Base-by-base conservation (phyloP, 2,888 invertebrate genomes). In the Brachynemurus nebulosus region DNA sequence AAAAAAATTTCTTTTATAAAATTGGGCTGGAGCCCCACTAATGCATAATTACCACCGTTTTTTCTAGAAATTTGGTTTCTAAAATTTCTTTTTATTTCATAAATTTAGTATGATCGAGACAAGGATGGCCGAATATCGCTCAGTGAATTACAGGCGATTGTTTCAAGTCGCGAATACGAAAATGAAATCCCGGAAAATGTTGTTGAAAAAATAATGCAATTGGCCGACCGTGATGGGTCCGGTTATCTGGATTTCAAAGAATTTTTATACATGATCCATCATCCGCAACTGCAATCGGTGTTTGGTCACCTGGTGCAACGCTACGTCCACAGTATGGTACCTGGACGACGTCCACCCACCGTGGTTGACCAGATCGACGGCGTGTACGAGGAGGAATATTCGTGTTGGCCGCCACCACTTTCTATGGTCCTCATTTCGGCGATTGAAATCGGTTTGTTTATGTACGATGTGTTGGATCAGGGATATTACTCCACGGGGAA, bases 361-460 rank as follows among this genome's bases (percentile, higher is more conserved):
- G 49, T 58, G 42, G 54, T 56, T 36, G 61, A 65, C 33, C 59
- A 63, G 16, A 54, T 57, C 35, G 83, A 83, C 68, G 84, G 82
- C 2, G 76, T 78, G 5, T 93, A 93, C 64, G 83, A 91, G 57
- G 84, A 89, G 55, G 84, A 92, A 60, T 97, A 96, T 69, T 81
- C 78, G 48, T 93, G 97, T 59, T 82, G 80, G 61, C 97, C 96
- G 11, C 97, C 96, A 1, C 81, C 88, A 0, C 59, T 97, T 43
- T 88, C 91, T 58, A 92, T 97, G 86, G 76, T 93, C 49, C 67
- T 89, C 48, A 81, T 96, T 55, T 91, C 90, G 4, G 57, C 93
- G 46, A 67, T 91, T 52, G 91, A 95, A 73, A 90, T 93, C 52
- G 69, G 78, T 18, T 70, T 82, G 57, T 85, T 52, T 45, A 48